Conservation (phyloP, 1,140 invertebrate genomes). For the Aporrectodea caliginosa region DNA sequence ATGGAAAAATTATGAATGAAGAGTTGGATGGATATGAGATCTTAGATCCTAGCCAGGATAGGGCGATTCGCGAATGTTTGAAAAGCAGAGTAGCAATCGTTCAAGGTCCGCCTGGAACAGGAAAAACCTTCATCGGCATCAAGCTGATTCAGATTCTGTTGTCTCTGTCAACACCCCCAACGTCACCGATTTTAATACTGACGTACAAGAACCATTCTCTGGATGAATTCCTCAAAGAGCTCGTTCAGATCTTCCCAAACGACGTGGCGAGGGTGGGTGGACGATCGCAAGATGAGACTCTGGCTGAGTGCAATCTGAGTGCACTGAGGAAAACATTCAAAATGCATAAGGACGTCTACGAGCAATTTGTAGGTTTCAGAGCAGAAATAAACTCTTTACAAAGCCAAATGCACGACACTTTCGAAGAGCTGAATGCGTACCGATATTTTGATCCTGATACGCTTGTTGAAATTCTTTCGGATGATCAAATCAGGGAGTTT, state of each 20-base stretch:
- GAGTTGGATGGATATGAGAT: too few species aligned
- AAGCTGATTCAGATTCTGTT: not conserved
- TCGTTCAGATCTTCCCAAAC: not conserved
- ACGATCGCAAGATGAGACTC: not conserved
- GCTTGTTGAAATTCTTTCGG: not conserved
- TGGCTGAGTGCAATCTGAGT: conserved; percentile 6
- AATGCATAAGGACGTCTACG: not conserved
- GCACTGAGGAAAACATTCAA: conserved; percentile 2
- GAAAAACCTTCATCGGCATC: conserved; percentile 20
- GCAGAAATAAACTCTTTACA: not conserved
- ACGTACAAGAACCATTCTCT: conserved; percentile 26
- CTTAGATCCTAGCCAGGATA: not conserved
- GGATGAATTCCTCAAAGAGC: conserved; percentile 25
- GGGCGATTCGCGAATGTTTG: not conserved
- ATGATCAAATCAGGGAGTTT: not conserved
- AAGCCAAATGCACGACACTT: not conserved
- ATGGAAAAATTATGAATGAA: too few species aligned
- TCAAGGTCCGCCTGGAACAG: conserved; percentile 23
- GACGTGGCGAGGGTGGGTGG: conserved; percentile 20
- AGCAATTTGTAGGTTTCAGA: not conserved
- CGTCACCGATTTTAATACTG: conserved; percentile 9
- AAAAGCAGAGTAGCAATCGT: not conserved
- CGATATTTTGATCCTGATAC: not conserved
- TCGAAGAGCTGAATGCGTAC: not conserved
- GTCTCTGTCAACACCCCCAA: not conserved